These are phyloP conservation scores for Helicoverpa zea DNA, from an alignment of 1,140 invertebrate species.

Conservation along the genomic window DNA sequence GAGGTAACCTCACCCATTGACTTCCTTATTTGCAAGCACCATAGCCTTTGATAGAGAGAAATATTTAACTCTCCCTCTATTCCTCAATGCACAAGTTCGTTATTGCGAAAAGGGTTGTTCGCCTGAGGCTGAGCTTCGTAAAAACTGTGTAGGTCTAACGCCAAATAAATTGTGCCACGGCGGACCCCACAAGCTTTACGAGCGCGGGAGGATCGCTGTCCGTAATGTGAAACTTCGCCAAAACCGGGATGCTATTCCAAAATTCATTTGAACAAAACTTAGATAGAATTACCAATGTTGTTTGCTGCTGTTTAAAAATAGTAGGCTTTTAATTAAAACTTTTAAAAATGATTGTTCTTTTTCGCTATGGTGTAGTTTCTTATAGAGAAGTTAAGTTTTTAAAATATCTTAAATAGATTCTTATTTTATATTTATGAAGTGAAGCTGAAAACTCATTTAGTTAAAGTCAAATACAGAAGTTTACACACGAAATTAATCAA, in stretches of 20 bases:
- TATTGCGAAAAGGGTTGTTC: slow-evolving; percentile 55
- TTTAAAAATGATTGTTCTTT: background rate
- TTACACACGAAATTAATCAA: background rate
- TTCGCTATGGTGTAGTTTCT: no score
- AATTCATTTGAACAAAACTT: background rate
- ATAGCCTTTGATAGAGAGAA: slow-evolving; percentile 40
- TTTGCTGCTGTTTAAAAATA: background rate
- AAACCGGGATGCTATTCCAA: background rate
- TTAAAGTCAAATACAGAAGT: no score
- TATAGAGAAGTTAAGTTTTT: no score
- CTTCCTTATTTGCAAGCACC: slow-evolving; percentile 38
- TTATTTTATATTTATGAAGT: no score
- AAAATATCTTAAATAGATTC: no score
- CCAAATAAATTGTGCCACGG: slow-evolving; percentile 56
- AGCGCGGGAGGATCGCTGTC: background rate
- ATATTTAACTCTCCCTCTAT: slow-evolving; percentile 39
- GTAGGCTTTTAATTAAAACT: background rate
- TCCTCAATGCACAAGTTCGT: slow-evolving; percentile 51
- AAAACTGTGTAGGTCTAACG: slow-evolving; percentile 53
- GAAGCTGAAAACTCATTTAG: no score
- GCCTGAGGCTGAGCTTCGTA: slow-evolving; percentile 28
- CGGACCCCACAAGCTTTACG: slow-evolving; percentile 23
- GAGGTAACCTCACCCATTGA: slow-evolving; percentile 25
- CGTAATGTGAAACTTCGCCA: slow-evolving; percentile 5
- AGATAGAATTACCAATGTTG: background rate